Evolutionary conservation across 2,113 vertebrate species (phyloP).

Genomic region (Microtus oregoni): DNA sequence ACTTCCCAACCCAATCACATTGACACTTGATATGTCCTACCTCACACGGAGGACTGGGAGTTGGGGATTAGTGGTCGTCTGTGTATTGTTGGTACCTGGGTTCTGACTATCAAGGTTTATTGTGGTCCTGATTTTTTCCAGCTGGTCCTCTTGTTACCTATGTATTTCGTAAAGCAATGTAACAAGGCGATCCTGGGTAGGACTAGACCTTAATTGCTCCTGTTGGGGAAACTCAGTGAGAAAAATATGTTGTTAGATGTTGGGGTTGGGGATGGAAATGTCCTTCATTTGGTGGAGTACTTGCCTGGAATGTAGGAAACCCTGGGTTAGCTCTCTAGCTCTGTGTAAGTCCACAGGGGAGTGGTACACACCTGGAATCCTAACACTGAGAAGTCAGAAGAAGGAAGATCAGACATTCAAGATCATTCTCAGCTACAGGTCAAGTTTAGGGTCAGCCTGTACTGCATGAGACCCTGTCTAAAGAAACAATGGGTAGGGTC

Average conservation of each 20-base stretch:
- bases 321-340: neutral
- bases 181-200: neutral
- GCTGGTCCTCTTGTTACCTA: neutral
- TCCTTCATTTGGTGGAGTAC: neutral
- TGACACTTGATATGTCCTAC: neutral
- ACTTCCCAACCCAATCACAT: neutral
- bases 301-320: neutral
- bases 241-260: neutral
- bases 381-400: neutral
- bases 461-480: neutral
- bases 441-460: neutral
- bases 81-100: neutral
- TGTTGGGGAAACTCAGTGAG: neutral
- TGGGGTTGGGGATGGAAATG: neutral
- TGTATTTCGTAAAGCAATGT: neutral
- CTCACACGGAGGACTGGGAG: neutral
- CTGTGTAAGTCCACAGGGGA: neutral
- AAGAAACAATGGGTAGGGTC: neutral
- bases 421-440: neutral
- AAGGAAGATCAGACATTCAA: neutral
- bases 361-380: neutral
- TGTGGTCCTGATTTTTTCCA: slow-evolving; percentile 5
- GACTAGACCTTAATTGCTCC: neutral
- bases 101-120: neutral
- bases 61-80: neutral